Conservation (phyloP, 2,888 invertebrate species). For the Diarsia dahlii region DNA sequence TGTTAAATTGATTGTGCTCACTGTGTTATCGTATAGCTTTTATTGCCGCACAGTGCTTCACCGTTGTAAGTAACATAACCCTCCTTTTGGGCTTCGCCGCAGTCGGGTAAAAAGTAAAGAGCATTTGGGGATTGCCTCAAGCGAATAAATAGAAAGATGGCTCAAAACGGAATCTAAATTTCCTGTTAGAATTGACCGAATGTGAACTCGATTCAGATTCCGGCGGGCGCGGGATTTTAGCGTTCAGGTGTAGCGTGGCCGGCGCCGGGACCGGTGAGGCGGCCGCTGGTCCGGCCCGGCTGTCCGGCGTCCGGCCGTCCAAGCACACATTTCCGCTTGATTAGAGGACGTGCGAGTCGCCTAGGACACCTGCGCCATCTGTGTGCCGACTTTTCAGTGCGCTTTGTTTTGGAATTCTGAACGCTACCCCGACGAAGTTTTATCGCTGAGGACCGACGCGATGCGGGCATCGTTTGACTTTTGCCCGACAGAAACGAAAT, state of each 20-base stretch:
- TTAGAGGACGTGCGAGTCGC: constrained; percentile 85
- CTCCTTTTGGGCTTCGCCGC: no score
- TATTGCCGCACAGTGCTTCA: constrained; percentile 39
- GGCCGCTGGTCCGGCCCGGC: constrained; percentile 68
- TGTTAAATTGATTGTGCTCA: constrained; percentile 85
- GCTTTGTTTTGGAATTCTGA: constrained; percentile 85
- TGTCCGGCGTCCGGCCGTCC: constrained; percentile 77
- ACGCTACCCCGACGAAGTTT: constrained; percentile 81
- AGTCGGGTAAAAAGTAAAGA: constrained; percentile 65
- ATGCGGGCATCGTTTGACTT: constrained; percentile 84
- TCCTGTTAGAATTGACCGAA: constrained; percentile 77
- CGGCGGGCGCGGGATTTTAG: constrained; percentile 69
- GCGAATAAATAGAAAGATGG: constrained; percentile 75
- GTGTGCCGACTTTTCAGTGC: constrained; percentile 82
- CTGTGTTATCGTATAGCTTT: constrained; percentile 74
- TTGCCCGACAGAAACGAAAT: constrained; percentile 72
- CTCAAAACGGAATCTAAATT: constrained; percentile 75
- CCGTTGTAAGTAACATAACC: constrained; percentile 52
- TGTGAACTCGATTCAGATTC: constrained; percentile 79
- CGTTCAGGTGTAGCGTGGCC: constrained; percentile 70
- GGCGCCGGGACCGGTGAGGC: constrained; percentile 52
- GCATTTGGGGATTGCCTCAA: constrained; percentile 67
- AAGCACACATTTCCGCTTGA: constrained; percentile 89
- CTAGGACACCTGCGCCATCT: constrained; percentile 85
- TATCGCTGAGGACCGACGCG: constrained; percentile 78